phyloP scores from a whole-genome alignment of 2,888 invertebrate genomes.

The Mythimna pallens region DNA sequence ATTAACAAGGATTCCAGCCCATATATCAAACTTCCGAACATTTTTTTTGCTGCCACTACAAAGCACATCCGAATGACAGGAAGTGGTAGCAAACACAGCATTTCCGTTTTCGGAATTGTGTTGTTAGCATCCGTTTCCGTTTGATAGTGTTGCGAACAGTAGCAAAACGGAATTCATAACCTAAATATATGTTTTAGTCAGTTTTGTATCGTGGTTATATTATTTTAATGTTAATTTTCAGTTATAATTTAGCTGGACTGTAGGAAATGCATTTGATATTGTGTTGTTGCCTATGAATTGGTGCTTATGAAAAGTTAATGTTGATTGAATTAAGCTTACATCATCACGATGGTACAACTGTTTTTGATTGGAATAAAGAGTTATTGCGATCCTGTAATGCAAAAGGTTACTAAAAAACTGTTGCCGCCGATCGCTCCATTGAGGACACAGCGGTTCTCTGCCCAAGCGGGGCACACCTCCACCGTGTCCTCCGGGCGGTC shows the following conservation, averaged over 20 bases:
- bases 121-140: slow-evolving; percentile 69
- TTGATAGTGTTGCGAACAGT: slow-evolving; percentile 61
- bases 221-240: slow-evolving; percentile 58
- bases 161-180: slow-evolving; percentile 57
- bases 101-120: slow-evolving; percentile 68
- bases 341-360: neutral
- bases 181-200: slow-evolving; percentile 57
- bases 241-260: slow-evolving; percentile 26
- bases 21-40: slow-evolving; percentile 55
- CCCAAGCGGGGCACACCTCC: too few species aligned
- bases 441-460: too few species aligned
- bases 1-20: slow-evolving; percentile 40
- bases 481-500: too few species aligned
- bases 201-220: slow-evolving; percentile 46
- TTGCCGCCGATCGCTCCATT: too few species aligned
- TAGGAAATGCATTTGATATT: slow-evolving; percentile 22
- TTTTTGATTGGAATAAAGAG: too few species aligned
- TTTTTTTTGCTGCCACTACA: slow-evolving; percentile 63
- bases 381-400: too few species aligned
- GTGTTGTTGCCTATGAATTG: neutral
- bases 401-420: neutral
- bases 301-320: neutral
- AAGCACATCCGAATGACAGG: slow-evolving; percentile 65
- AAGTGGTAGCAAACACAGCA: slow-evolving; percentile 70
- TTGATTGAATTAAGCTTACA: neutral